Evolutionary conservation across 37 sponge, comb jelly and placozoan species (phyloP).

Genomic region (Geodia barretti): DNA sequence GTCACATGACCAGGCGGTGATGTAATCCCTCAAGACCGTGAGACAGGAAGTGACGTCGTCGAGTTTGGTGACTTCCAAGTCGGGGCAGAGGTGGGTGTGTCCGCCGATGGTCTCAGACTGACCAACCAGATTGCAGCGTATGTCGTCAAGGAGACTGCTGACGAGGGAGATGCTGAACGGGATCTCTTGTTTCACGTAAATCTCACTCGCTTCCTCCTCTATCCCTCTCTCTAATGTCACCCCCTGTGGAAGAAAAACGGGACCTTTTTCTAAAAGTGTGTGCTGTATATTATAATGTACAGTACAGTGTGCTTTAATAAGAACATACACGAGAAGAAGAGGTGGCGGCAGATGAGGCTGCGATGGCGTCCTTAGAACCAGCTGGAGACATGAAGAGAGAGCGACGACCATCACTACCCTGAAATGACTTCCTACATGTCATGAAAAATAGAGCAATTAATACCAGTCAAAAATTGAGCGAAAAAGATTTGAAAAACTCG

Average conservation of each 20-base stretch:
- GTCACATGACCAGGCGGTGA: conserved; percentile 23
- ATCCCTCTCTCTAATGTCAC: conserved; percentile 43
- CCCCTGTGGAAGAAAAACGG: not conserved
- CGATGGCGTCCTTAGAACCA: conserved; percentile 13
- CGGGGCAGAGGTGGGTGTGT: conserved; percentile 5
- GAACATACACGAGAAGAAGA: too few species aligned
- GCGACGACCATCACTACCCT: not conserved
- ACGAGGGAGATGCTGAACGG: conserved; percentile 59
- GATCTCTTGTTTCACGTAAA: conserved; percentile 60
- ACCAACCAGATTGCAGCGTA: conserved; percentile 25
- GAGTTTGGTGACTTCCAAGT: conserved; percentile 29
- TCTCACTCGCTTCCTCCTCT: conserved; percentile 69
- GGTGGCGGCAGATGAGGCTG: too few species aligned
- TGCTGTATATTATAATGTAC: too few species aligned
- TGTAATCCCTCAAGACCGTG: conserved; percentile 41
- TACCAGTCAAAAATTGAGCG: too few species aligned
- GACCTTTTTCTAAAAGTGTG: too few species aligned
- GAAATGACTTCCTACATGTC: conserved; percentile 30
- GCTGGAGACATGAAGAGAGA: not conserved
- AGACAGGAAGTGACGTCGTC: conserved; percentile 70
- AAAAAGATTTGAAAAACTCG: too few species aligned
- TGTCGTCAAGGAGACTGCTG: conserved; percentile 26
- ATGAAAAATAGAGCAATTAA: too few species aligned
- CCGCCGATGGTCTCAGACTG: not conserved
- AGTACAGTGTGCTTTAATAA: too few species aligned